These are phyloP conservation scores for Sebastes fasciatus DNA, from an alignment of 2,113 vertebrate genomes.

Conservation along the genomic window DNA sequence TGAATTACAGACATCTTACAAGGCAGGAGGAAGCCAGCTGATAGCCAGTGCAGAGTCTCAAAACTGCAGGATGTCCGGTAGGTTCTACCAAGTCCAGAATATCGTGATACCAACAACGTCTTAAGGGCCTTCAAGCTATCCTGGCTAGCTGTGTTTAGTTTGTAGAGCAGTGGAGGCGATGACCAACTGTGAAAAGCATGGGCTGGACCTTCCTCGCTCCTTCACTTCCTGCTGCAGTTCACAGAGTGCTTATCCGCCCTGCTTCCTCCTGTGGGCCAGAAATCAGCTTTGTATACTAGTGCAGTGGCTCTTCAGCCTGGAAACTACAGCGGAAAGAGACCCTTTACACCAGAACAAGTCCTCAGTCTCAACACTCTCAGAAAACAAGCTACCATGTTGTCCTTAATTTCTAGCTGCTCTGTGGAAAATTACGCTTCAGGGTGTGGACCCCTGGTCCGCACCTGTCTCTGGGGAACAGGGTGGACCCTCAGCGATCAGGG, in stretches of 20 bases:
- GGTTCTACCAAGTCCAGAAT: constrained; percentile 29
- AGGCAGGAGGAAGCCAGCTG: constrained; percentile 37
- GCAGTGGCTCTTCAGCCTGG: constrained; percentile 10
- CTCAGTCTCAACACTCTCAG: constrained; percentile 22
- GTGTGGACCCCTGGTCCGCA: constrained; percentile 58
- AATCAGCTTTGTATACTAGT: constrained; percentile 44
- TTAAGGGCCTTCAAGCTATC: constrained; percentile 18
- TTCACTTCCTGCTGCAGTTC: constrained; percentile 78
- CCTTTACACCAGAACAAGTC: constrained; percentile 29
- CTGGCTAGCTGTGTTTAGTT: constrained; percentile 34
- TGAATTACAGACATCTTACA: constrained; percentile 82
- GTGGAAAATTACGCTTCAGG: constrained; percentile 52
- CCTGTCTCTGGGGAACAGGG: constrained; percentile 77
- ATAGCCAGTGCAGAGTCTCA: constrained; percentile 33
- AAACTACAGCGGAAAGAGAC: constrained; percentile 22
- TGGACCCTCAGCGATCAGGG: constrained; percentile 48
- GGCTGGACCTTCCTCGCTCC: constrained; percentile 74
- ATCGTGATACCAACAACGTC: not conserved
- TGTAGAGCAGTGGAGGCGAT: constrained; percentile 37
- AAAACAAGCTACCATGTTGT: constrained; percentile 49
- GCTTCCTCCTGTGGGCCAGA: constrained; percentile 79
- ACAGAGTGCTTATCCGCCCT: constrained; percentile 65
- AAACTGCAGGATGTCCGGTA: constrained; percentile 28
- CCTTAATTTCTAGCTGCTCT: constrained; percentile 42
- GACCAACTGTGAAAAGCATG: constrained; percentile 49